Evolutionary conservation across 2,888 invertebrate genomes (phyloP).

Genomic region (Yponomeuta malinellus): DNA sequence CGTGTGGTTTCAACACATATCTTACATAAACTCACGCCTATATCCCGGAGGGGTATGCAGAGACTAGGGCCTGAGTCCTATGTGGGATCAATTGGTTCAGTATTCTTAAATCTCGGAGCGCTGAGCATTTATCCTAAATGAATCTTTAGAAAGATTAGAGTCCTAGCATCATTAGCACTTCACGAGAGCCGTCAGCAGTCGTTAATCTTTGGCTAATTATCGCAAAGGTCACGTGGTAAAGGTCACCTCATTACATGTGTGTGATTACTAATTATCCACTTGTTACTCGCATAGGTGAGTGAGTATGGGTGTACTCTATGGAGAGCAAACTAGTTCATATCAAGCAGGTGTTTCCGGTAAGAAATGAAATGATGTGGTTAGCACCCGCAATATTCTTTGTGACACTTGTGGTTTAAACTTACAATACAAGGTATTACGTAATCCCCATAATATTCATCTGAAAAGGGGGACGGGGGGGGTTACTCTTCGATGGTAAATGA

Average conservation of each 20-base stretch:
- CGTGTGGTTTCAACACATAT: too few relatives aligned
- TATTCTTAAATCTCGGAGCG: not conserved
- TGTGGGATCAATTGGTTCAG: too few relatives aligned
- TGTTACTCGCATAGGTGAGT: too few relatives aligned
- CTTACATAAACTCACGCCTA: too few relatives aligned
- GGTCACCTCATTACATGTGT: not conserved
- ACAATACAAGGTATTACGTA: too few relatives aligned
- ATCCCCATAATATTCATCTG: too few relatives aligned
- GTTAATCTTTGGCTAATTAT: conserved; percentile 2
- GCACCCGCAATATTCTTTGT: not conserved
- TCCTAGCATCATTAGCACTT: not conserved
- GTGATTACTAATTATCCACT: not conserved
- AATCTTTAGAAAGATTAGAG: not conserved
- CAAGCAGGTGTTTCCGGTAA: not conserved
- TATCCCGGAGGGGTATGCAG: too few relatives aligned
- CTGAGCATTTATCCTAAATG: not conserved
- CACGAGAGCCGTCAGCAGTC: not conserved
- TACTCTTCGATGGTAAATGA: too few relatives aligned
- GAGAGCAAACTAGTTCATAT: not conserved
- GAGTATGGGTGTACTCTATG: not conserved
- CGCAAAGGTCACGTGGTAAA: not conserved
- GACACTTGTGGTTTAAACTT: not conserved
- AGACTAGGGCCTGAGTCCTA: too few relatives aligned
- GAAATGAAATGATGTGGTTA: not conserved
- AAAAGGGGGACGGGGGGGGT: too few relatives aligned